phyloP scores from a whole-genome alignment of 1,140 invertebrate genomes.

The Solenopsis fugax region DNA sequence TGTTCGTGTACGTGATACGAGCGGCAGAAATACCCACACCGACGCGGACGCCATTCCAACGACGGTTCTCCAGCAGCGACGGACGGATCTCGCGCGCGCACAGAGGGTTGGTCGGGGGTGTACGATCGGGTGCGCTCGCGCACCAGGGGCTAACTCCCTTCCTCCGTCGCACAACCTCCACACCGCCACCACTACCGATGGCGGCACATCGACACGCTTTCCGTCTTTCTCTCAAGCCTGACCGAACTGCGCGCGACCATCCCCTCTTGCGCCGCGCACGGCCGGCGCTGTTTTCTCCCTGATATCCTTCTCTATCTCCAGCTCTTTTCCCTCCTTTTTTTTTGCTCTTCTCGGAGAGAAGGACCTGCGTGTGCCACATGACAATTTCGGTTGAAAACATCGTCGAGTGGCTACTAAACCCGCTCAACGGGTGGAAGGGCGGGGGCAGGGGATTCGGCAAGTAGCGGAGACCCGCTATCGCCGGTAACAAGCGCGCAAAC shows the following conservation, averaged over 20 bases:
- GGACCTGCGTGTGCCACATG: constrained; percentile 56
- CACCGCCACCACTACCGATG: background rate
- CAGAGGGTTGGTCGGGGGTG: constrained; percentile 58
- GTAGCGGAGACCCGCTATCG: constrained; percentile 38
- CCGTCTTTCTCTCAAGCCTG: constrained; percentile 44
- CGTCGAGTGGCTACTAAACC: constrained; percentile 67
- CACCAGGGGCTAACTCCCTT: constrained; percentile 67
- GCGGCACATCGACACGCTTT: constrained; percentile 43
- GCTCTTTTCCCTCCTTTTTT: background rate
- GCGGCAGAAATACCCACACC: constrained; percentile 55
- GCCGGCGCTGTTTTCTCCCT: constrained; percentile 9
- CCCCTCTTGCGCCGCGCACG: background rate
- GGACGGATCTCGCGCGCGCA: constrained; percentile 74
- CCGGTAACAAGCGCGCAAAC: constrained; percentile 59
- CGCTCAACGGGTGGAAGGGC: background rate
- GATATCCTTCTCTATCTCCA: background rate
- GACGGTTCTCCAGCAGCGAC: constrained; percentile 71
- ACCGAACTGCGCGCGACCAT: constrained; percentile 33
- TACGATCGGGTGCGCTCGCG: constrained; percentile 71
- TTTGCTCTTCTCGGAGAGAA: constrained; percentile 18
- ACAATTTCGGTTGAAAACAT: constrained; percentile 75
- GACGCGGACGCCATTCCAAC: constrained; percentile 42
- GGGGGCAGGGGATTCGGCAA: constrained; percentile 29
- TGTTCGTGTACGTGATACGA: background rate
- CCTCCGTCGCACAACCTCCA: constrained; percentile 25